A percentile compares a stretch with the other conserved stretches of the same genome.
Evolutionary conservation across 2,797 vertebrate species (phyloP).

Genomic region (Sebastes oblongus): DNA sequence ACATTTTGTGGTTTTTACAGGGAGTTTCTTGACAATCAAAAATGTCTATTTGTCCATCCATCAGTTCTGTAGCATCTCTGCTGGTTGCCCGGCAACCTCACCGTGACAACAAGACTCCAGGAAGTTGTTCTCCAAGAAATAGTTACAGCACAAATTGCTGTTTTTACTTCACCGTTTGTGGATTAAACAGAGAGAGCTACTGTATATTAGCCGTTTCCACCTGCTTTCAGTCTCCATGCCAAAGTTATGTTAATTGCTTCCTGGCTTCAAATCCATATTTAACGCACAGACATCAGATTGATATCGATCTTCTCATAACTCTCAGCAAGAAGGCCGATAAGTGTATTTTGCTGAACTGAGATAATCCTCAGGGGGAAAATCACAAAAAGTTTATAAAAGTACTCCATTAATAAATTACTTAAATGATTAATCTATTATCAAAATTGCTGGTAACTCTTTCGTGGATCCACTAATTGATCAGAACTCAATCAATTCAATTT

Average conservation of each 20-base stretch:
- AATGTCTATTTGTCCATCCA: background rate
- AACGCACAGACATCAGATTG: background rate
- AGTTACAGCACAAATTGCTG: background rate
- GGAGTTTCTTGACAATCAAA: background rate
- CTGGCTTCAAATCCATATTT: background rate
- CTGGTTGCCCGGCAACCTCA: background rate
- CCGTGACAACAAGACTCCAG: background rate
- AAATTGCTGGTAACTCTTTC: background rate
- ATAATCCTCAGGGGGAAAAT: background rate
- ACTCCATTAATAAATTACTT: too few relatives aligned
- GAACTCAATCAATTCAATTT: background rate
- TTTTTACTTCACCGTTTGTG: background rate
- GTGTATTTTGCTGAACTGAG: background rate
- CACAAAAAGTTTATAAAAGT: background rate
- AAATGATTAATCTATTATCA: background rate
- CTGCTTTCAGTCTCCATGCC: background rate
- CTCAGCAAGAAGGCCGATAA: background rate
- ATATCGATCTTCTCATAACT: background rate
- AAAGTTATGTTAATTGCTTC: background rate
- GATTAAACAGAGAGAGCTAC: background rate
- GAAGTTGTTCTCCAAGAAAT: background rate
- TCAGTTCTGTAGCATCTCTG: background rate
- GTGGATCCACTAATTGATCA: background rate
- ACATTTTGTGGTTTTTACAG: background rate
- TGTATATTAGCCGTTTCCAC: background rate